Evolutionary conservation across 2,113 vertebrate species (phyloP).

Genomic region (Cheirogaleus medius): DNA sequence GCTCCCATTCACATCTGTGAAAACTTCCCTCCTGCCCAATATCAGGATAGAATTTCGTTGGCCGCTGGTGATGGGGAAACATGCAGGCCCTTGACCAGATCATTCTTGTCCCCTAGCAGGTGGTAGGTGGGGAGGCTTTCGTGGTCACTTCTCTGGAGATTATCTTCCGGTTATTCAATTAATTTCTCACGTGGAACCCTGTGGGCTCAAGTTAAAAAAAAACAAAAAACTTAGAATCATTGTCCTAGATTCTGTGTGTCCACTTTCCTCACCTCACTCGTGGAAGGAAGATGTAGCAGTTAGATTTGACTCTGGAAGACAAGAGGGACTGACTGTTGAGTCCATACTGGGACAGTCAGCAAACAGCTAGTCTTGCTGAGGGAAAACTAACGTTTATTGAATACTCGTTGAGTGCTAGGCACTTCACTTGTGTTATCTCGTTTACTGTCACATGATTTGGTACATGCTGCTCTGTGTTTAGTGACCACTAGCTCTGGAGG

Average conservation of each 20-base stretch:
- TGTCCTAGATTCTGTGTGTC: background rate
- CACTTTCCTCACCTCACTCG: rapidly evolving
- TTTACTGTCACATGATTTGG: rapidly evolving
- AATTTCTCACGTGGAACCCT: background rate
- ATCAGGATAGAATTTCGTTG: background rate
- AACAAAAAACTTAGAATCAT: background rate
- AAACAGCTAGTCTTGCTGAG: rapidly evolving
- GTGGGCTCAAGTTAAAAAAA: background rate
- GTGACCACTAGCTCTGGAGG: background rate
- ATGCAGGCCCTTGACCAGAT: background rate
- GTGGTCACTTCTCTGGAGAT: background rate
- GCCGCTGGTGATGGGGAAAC: background rate
- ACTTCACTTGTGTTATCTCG: rapidly evolving
- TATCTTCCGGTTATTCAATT: background rate
- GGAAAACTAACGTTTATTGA: rapidly evolving
- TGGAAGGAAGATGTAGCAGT: background rate
- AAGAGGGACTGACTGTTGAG: background rate
- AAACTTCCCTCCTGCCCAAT: background rate
- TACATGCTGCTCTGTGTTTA: rapidly evolving
- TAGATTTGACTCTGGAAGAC: background rate
- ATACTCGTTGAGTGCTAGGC: rapidly evolving
- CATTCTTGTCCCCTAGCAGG: rapidly evolving
- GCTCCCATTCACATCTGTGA: background rate
- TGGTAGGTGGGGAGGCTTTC: background rate
- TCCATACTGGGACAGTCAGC: rapidly evolving